Base-by-base conservation (phyloP, 2,888 invertebrate genomes). In the Nysson spinosus region DNA sequence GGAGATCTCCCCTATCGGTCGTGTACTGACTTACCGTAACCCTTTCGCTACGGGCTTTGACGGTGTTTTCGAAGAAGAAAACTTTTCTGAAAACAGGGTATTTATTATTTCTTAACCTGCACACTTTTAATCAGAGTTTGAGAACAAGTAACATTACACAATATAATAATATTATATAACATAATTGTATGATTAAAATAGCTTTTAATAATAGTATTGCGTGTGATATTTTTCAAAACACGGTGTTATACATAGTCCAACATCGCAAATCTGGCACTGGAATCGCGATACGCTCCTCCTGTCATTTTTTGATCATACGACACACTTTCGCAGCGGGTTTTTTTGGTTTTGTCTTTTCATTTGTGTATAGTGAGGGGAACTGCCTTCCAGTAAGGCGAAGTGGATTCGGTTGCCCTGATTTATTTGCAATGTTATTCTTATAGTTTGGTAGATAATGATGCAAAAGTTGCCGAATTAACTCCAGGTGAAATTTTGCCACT, bases 401-500 rank as follows among this genome's bases (percentile, higher is more conserved):
- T 63, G 32, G 51, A 50, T 62, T 56, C 0, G 39, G 49, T 50
- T 56, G 7, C 37, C 44, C 44, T 56, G 50, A 56, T 62, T 62
- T 56, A 16, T 56, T 62, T 24, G 55, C 3, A 49, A 56, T 44
- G 11, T 44, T 62, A 4, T 42, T 62, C 0, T 44, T 51, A 4
- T 3, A 3, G 1, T 40, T 0, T 22, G 4, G 5, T 14, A 11
- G 22, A 56, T 62, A 56, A 44, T 26, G 28, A 30, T 5, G 22
- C 56, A 56, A 50, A 40, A 66, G 65, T 47, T 68, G 28, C 0
- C 49, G 49, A 56, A 57, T 63, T 46, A 67, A 57, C n/a, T n/a
- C n/a, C n/a, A n/a, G n/a, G n/a, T n/a, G n/a, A n/a, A n/a, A n/a
- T n/a, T n/a, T n/a, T n/a, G n/a, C n/a, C n/a, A n/a, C n/a, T n/a